Evolutionary conservation across 1,140 invertebrate species (phyloP).

Genomic region (Tetragonula clypearis): DNA sequence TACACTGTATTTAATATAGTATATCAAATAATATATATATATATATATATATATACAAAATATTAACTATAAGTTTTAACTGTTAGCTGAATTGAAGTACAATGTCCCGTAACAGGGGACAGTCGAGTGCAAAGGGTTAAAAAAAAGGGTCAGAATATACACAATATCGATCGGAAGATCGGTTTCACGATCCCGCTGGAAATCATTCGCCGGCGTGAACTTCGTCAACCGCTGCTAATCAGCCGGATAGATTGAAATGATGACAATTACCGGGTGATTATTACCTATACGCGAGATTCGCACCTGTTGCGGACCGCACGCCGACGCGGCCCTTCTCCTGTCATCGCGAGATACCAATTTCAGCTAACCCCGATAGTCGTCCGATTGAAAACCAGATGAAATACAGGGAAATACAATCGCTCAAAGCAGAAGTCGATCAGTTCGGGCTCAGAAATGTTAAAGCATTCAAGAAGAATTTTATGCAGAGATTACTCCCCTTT

Average conservation of each 20-base stretch:
- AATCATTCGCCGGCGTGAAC: neutral
- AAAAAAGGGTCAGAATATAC: neutral
- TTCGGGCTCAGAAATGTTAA: no score
- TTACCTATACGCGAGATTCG: slow-evolving; percentile 24
- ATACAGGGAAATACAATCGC: neutral
- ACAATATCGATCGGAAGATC: neutral
- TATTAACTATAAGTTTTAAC: no score
- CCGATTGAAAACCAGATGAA: slow-evolving; percentile 15
- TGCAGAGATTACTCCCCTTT: no score
- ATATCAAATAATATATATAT: no score
- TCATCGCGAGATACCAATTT: slow-evolving; percentile 33
- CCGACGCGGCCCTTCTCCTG: neutral
- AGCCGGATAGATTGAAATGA: neutral
- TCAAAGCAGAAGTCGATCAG: neutral
- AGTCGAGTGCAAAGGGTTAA: neutral
- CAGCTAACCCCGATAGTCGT: neutral
- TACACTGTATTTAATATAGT: no score
- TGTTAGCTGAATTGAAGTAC: no score
- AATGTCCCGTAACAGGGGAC: no score
- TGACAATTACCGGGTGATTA: slow-evolving; percentile 27
- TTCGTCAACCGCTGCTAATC: neutral
- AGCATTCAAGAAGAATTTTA: no score
- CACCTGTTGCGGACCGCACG: slow-evolving; percentile 39
- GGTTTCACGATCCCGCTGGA: neutral
- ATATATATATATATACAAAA: no score